Evolutionary conservation across 2,888 invertebrate genomes (phyloP).

Genomic region (Raillietiella orientalis): DNA sequence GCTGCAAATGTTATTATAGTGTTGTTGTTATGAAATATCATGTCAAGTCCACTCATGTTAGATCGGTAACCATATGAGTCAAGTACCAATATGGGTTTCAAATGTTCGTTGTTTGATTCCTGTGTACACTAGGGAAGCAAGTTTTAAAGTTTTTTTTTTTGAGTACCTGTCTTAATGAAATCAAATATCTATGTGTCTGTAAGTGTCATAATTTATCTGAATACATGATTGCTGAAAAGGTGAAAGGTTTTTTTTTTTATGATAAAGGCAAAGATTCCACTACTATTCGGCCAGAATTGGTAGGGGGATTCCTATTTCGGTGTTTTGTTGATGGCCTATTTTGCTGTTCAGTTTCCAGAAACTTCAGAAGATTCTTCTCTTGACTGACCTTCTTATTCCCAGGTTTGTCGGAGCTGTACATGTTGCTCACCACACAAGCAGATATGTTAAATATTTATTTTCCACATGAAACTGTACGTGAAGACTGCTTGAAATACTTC

Average conservation of each 20-base stretch:
- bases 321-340: too few relatives aligned
- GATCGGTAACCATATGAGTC: too few relatives aligned
- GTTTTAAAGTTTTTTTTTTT: conserved; percentile 1
- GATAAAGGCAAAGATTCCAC: conserved; percentile 95
- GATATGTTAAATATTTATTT: conserved; percentile 15
- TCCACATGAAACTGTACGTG: too few relatives aligned
- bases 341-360: conserved; percentile 15
- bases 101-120: too few relatives aligned
- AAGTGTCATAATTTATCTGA: conserved; percentile 74
- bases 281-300: conserved; percentile 91
- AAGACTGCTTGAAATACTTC: too few relatives aligned
- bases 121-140: conserved; percentile 10
- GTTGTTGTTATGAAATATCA: too few relatives aligned
- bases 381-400: conserved; percentile 45
- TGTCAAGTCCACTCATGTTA: too few relatives aligned
- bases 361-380: conserved; percentile 45
- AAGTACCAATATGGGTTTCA: too few relatives aligned
- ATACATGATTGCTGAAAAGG: conserved; percentile 87
- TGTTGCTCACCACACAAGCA: conserved; percentile 56
- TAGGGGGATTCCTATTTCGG: too few relatives aligned
- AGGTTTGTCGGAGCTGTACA: conserved; percentile 50
- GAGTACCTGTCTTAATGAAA: not conserved
- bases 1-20: too few relatives aligned
- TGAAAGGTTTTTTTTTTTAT: conserved; percentile 88
- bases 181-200: conserved; percentile 6